Evolutionary conservation across 1,140 invertebrate genomes (phyloP).

Genomic region (Oncopodura yosiiana): DNA sequence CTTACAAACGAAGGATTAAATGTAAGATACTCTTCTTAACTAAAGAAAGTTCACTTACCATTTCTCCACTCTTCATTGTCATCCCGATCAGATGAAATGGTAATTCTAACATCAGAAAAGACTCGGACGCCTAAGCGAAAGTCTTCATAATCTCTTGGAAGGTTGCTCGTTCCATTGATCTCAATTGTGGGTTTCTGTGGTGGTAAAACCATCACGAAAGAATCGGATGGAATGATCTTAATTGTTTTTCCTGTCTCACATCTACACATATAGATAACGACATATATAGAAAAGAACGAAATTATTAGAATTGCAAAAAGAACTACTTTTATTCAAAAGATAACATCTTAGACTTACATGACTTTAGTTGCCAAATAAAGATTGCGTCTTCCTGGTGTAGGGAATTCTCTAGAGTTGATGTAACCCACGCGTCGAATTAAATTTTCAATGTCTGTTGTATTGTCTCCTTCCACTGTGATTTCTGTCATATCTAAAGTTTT

Average conservation of each 20-base stretch:
- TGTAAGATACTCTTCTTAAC: too few species aligned
- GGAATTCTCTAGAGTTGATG: slow-evolving; percentile 76
- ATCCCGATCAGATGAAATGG: slow-evolving; percentile 46
- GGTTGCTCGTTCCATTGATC: slow-evolving; percentile 69
- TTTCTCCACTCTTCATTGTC: slow-evolving; percentile 39
- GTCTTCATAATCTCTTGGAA: slow-evolving; percentile 72
- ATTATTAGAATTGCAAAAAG: neutral
- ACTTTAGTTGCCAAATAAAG: slow-evolving; percentile 71
- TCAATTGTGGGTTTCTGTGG: slow-evolving; percentile 73
- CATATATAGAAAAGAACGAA: slow-evolving; percentile 11
- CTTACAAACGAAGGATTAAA: too few species aligned
- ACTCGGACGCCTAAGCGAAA: slow-evolving; percentile 73
- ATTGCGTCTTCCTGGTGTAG: slow-evolving; percentile 81
- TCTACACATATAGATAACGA: slow-evolving; percentile 38
- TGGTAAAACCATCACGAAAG: slow-evolving; percentile 75
- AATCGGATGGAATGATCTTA: slow-evolving; percentile 63
- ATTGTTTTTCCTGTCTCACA: slow-evolving; percentile 60
- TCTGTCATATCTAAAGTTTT: slow-evolving; percentile 85
- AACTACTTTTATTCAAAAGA: neutral
- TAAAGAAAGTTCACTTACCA: slow-evolving; percentile 36
- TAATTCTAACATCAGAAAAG: slow-evolving; percentile 67
- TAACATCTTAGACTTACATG: slow-evolving; percentile 44
- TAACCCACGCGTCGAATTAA: slow-evolving; percentile 80
- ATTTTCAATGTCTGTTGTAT: slow-evolving; percentile 77
- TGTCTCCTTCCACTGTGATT: slow-evolving; percentile 80